Evolutionary conservation across 2,888 invertebrate species (phyloP), one percentile per base, ranked within the genome.

Genomic region (Rhimphoctona megacephalus): DNA sequence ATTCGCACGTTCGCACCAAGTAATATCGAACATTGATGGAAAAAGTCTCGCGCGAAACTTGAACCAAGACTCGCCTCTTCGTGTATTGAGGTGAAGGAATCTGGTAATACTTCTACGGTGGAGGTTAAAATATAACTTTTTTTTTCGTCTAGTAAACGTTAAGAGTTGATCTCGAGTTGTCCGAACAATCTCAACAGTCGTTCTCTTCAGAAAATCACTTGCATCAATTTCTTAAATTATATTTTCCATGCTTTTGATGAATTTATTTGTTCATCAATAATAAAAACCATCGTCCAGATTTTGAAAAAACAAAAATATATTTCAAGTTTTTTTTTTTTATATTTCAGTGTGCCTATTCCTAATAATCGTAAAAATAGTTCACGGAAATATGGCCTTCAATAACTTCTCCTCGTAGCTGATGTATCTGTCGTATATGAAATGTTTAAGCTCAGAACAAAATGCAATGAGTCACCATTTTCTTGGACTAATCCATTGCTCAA

Each of bases 21-120:
- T 81, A 83, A 86, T 86, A 86, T 86, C 86, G 83, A 83, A 86
- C 80, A 86, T 86, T 86, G 83, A 83, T 86, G 86, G 80, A 83
- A 86, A 73, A 81, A 73, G 43, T 81, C 83, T 79, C 69, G 67
- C 49, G 2, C 54, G 49, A 77, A 52, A 64, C 49, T 77, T 19
- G 49, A 25, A 33, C 33, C 6, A 22, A 33, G 11, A 25, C 17
- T 43, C 9, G 17, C 4, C 43, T 22, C 36, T 17, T 14, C 14
- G 64, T 57, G 49, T 39, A 57, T 11, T 0, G 57, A 74, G 69
- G 25, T 70, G 19, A 52, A 69, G 7, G 70, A 61, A 54, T 78
- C 49, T 30, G 61, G 14, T 30, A 30, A 30, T 54, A 17, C 22
- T 22, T 36, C 43, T 14, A 46, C 36, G 25, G 19, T 33, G 8